These are phyloP conservation scores for Drosophila nr. fundita DNA, from an alignment of 2,888 invertebrate genomes.

Conservation along the genomic window DNA sequence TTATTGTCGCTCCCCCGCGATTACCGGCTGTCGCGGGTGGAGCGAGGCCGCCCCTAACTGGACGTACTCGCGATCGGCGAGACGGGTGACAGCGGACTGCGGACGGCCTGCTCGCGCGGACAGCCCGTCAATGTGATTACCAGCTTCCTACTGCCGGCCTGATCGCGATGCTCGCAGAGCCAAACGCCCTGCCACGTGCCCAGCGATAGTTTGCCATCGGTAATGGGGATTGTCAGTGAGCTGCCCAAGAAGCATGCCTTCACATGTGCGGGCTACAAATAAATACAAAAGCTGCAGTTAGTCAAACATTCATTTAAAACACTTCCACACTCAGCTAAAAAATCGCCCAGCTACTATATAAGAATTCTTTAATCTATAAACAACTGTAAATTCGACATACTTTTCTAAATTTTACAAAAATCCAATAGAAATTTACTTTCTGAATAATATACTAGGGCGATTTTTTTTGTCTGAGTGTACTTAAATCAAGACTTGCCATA, in stretches of 20 bases:
- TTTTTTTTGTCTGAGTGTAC: not conserved
- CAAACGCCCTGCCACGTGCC: conserved; percentile 99
- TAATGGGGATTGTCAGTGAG: conserved; percentile 97
- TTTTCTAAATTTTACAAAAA: not conserved
- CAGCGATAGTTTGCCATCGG: conserved; percentile 96
- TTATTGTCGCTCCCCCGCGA: conserved; percentile 86
- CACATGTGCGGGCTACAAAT: conserved; percentile 95
- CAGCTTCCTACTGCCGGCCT: conserved; percentile 95
- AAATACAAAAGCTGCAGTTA: not conserved
- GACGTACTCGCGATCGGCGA: conserved; percentile 95
- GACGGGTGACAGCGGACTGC: conserved; percentile 94
- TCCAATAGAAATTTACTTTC: not conserved
- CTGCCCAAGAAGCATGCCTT: conserved; percentile 98
- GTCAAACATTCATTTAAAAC: not conserved
- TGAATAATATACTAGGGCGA: not conserved
- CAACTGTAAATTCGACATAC: not conserved
- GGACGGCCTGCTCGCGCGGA: conserved; percentile 91
- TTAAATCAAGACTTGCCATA: conserved; percentile 89
- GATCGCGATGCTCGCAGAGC: conserved; percentile 99
- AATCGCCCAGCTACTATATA: not conserved
- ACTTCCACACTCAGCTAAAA: not conserved
- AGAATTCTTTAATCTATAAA: not conserved
- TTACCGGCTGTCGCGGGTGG: conserved; percentile 86
- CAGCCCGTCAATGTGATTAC: conserved; percentile 96
- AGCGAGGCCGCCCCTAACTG: conserved; percentile 93